Evolutionary conservation across 2,113 vertebrate genomes (phyloP), one percentile per base, ranked within the genome.

Genomic region (Pheucticus melanocephalus): DNA sequence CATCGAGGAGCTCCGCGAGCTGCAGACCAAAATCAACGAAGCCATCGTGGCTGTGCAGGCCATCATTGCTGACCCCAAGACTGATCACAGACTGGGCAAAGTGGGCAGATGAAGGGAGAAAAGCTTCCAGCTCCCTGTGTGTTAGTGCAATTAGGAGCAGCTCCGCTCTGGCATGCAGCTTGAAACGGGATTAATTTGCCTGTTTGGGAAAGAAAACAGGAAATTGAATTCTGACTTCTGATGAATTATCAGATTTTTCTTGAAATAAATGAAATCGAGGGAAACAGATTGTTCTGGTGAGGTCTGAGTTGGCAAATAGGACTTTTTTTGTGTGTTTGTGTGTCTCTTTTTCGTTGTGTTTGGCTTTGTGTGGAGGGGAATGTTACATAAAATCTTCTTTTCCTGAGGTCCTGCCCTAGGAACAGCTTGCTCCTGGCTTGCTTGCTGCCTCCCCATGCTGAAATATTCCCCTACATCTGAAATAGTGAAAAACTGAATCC

Each of bases 41-140:
- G 99, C 99, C 76, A 99, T 99, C 12, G 99, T 99, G 27, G 99
- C 99, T 1, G 99, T 99, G 9, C 99, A 99, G 98, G 99, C 99
- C 17, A 99, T 99, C 87, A 99, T 99, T 24, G 99, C 99, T 9
- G 99, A 99, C 94, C 99, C 99, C 96, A 99, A 99, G 97, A 99
- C 99, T 31, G 99, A 99, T 97, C 98, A 99, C 98, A 98, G 99
- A 97, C 98, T 99, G 97, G 99, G 99, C 4, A 99, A 99, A 94
- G 99, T 99, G 5, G 99, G 99, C 88, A 99, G 99, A 99, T 99
- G 98, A 99, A 69, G 61, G 28, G 33, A 20, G 6, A 6, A 8
- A 51, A 61, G 78, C n/a, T 56, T 39, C 42, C 24, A 82, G 60
- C 33, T 37, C 92, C 37, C 92, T n/a, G 35, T 7, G 54, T 53